Percentiles rank a stretch among this genome's conserved stretches.
These are phyloP conservation scores for Leptinotarsa defecta DNA, from an alignment of 1,140 invertebrate genomes.

Conservation along the genomic window DNA sequence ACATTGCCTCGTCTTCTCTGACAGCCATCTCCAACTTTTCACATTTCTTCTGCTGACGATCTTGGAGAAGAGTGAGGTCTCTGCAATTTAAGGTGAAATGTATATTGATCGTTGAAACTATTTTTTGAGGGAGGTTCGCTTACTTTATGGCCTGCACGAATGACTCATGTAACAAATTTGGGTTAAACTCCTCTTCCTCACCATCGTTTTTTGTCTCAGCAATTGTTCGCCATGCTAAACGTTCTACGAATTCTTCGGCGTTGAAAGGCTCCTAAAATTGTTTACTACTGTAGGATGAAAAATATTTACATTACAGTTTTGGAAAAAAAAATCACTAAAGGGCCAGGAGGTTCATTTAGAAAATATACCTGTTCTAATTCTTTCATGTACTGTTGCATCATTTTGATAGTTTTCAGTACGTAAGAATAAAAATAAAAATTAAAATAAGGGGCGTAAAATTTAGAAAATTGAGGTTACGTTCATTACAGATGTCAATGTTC, in stretches of 20 bases:
- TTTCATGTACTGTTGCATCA: slow-evolving; percentile 84
- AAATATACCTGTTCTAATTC: slow-evolving; percentile 74
- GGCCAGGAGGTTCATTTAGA: no score
- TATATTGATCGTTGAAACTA: slow-evolving; percentile 21
- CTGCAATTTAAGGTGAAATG: slow-evolving; percentile 51
- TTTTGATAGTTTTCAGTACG: slow-evolving; percentile 57
- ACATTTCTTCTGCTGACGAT: slow-evolving; percentile 86
- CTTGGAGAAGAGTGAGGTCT: slow-evolving; percentile 77
- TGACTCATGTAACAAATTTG: slow-evolving; percentile 82
- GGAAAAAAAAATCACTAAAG: slow-evolving; percentile 13
- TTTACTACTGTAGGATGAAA: slow-evolving; percentile 16
- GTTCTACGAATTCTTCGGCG: slow-evolving; percentile 95
- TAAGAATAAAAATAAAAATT: not conserved
- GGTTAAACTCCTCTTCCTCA: slow-evolving; percentile 71
- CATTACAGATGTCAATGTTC: no score
- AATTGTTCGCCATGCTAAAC: slow-evolving; percentile 91
- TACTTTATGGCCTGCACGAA: slow-evolving; percentile 90
- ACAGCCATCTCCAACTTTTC: slow-evolving; percentile 81
- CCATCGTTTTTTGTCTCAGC: slow-evolving; percentile 71
- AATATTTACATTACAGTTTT: slow-evolving; percentile 21
- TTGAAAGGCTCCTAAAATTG: slow-evolving; percentile 85
- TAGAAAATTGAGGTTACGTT: not conserved
- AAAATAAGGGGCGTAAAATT: slow-evolving; percentile 1
- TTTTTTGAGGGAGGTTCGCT: not conserved
- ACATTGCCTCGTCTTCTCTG: slow-evolving; percentile 84